phyloP scores from a whole-genome alignment of 1,140 invertebrate genomes.

The Halesus radiatus region DNA sequence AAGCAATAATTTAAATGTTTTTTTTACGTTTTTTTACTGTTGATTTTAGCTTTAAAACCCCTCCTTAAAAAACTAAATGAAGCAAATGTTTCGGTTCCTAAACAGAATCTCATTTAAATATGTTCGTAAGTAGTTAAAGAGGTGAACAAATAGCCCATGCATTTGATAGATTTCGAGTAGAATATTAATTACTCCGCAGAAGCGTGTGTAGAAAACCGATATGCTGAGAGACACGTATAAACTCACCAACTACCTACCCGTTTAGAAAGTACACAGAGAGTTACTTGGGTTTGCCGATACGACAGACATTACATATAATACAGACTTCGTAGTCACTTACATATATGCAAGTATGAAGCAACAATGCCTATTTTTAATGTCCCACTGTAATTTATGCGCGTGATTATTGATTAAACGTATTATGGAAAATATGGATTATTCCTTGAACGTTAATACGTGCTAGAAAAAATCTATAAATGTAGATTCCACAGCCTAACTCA shows the following conservation, averaged over 20 bases:
- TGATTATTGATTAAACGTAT: neutral
- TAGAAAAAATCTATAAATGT: too few species aligned
- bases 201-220: constrained; percentile 40
- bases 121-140: constrained; percentile 19
- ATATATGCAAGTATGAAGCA: neutral
- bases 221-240: constrained; percentile 11
- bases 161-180: constrained; percentile 19
- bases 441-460: too few species aligned
- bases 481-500: too few species aligned
- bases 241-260: constrained; percentile 31
- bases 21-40: too few species aligned
- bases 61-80: too few species aligned
- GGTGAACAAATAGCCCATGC: constrained; percentile 32
- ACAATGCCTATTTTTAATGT: neutral
- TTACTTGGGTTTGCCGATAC: neutral
- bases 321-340: neutral
- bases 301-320: neutral
- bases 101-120: too few species aligned
- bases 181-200: constrained; percentile 37
- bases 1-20: too few species aligned
- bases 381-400: neutral
- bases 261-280: constrained; percentile 40
- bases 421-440: too few species aligned
- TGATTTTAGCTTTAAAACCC: too few species aligned
- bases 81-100: too few species aligned